A percentile compares a stretch with the other conserved stretches of the same genome.
Evolutionary conservation across 2,888 invertebrate genomes (phyloP).

Genomic region (Craniophora ligustri): DNA sequence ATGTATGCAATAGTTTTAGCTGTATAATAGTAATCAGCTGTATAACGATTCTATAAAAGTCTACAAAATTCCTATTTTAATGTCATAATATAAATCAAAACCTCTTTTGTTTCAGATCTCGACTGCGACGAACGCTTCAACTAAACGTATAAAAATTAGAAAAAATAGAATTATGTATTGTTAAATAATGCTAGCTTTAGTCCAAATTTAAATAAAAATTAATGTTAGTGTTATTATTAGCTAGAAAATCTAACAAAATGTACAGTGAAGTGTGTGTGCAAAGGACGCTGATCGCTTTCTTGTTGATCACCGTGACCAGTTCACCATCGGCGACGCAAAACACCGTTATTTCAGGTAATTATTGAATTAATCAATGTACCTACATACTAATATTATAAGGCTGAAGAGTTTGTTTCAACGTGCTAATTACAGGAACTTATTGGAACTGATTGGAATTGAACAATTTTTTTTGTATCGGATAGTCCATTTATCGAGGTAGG

Average conservation of each 20-base stretch:
- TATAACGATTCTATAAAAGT: too few species aligned
- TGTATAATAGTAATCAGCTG: too few species aligned
- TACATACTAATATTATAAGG: too few species aligned
- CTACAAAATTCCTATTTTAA: too few species aligned
- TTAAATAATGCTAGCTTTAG: constrained; percentile 45
- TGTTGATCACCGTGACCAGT: constrained; percentile 72
- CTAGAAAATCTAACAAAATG: constrained; percentile 78
- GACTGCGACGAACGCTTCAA: constrained; percentile 56
- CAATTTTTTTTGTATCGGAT: too few species aligned
- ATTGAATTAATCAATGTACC: constrained; percentile 23
- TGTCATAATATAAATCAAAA: not conserved
- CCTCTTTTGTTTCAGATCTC: constrained; percentile 76
- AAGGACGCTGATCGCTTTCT: constrained; percentile 73
- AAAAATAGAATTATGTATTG: constrained; percentile 54
- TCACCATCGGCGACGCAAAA: constrained; percentile 80
- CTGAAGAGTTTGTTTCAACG: too few species aligned
- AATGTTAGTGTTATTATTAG: constrained; percentile 65
- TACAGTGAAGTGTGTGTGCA: constrained; percentile 70
- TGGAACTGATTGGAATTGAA: too few species aligned
- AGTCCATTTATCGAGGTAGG: too few species aligned
- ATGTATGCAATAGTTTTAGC: too few species aligned
- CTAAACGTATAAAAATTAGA: constrained; percentile 52
- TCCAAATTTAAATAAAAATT: constrained; percentile 53
- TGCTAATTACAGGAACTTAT: not conserved
- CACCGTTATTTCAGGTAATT: constrained; percentile 74